Evolutionary conservation across 2,888 invertebrate species (phyloP), one percentile per base, ranked within the genome.

Genomic region (Xanthia togata): DNA sequence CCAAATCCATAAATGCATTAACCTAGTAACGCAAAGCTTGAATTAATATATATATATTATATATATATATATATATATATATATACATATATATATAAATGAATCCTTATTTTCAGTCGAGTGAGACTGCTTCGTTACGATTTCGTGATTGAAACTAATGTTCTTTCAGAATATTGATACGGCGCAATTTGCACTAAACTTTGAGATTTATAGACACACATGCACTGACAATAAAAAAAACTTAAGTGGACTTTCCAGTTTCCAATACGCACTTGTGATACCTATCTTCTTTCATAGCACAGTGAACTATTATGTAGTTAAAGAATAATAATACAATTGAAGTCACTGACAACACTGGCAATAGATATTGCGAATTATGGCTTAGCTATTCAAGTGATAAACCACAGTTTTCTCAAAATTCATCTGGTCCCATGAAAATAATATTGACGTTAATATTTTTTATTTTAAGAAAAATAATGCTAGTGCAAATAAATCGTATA

Each of bases 161-260:
- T 38, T 38, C 11, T 69, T 5, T 1, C 1, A 20, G 5, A 12
- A 20, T 35, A 41, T n/a, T 50, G 2, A 20, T 53, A 8, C 5
- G 12, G 6, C 5, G 4, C 4, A 57, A 38, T 31, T 23, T 8
- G 4, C 26, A 31, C 17, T 41, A 1, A 8, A 23, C 4, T 26
- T 53, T 71, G 11, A 23, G 4, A 69, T 50, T 35, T 35, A 3
- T 44, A 17, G 9, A 41, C 17, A 17, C 17, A 17, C 44, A 65
- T 38, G 38, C 5, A 17, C 31, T 11, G 35, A 17, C 8, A n/a
- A 41, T 26, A 17, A n/a, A 41, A 23, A 17, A 65, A n/a, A 57
- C 26, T 53, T 26, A 70, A 72, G 14, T 23, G 20, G 31, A 59
- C 17, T 83, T 83, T 83, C 26, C 41, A 26, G 60, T 55, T 67